Evolutionary conservation across 2,113 vertebrate genomes (phyloP).

Genomic region (Galeopterus variegatus): DNA sequence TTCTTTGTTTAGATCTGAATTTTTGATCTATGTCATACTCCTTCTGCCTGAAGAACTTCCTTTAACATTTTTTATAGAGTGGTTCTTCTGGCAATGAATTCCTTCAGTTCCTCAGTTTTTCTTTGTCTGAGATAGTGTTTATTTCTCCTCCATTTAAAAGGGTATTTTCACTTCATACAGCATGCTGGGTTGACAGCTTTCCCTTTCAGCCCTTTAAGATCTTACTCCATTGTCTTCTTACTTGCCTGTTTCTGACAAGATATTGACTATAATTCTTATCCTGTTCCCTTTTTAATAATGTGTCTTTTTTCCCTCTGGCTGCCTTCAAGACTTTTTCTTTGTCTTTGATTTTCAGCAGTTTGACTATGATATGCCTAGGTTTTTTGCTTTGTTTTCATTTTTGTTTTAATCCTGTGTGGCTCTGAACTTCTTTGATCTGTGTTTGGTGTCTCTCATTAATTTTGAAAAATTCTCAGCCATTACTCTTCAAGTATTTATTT

Average conservation of each 20-base stretch:
- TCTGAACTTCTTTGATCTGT: neutral
- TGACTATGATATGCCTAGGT: neutral
- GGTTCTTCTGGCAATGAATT: neutral
- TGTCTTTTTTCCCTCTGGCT: neutral
- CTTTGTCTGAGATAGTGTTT: neutral
- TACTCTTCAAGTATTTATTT: neutral
- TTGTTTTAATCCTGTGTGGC: neutral
- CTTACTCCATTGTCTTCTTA: neutral
- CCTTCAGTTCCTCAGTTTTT: neutral
- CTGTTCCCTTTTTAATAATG: neutral
- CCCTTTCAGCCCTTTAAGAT: neutral
- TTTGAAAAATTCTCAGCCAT: neutral
- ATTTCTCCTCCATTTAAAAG: slow-evolving; percentile 14
- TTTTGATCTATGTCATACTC: neutral
- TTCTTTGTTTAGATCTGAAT: neutral
- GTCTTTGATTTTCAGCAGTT: slow-evolving; percentile 1
- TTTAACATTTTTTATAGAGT: neutral
- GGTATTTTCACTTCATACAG: neutral
- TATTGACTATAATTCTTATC: neutral
- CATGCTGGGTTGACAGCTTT: neutral
- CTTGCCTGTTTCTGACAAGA: neutral
- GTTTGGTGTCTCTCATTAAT: slow-evolving; percentile 35
- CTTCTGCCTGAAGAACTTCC: neutral
- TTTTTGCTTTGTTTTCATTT: neutral
- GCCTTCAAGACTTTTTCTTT: neutral